Evolutionary conservation across 2,888 invertebrate genomes (phyloP), one percentile per base, ranked within the genome.

Genomic region (Ornithoptera alexandrae): DNA sequence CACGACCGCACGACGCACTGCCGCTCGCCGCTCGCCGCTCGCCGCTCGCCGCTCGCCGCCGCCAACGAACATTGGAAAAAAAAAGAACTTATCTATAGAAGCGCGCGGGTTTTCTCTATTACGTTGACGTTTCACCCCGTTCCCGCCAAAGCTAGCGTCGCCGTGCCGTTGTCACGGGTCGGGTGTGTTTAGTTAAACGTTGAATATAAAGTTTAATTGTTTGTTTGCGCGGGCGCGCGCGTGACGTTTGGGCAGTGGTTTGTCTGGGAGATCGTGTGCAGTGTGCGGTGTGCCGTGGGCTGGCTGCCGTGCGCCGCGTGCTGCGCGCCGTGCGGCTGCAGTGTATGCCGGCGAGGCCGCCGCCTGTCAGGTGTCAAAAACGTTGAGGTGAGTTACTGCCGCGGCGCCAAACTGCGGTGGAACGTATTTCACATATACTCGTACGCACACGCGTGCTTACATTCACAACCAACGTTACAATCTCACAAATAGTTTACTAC

Each of bases 331-430:
- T 82, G 83, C 70, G 65, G 78, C 75, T 79, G 78, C 75, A 78
- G 79, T 78, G 80, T 79, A 80, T 82, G 67, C 74, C 71, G 30
- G 30, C 39, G 69, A 74, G 79, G 79, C 85, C 84, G 86, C 73
- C 79, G 72, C 80, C 82, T 83, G 87, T 86, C 85, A 84, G 82
- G 86, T 85, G 87, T 89, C 89, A 88, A 83, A 85, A 86, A 78
- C 82, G 84, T 81, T 78, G 84, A 86, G 90, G 90, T 90, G 81
- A 89, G 83, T 77, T 79, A 79, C 77, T 70, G 71, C 71, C 67
- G 66, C 70, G 72, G 72, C 62, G 74, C 39, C 75, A 76, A 76
- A 78, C 75, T 76, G 74, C 62, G 65, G 65, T 64, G 58, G 56
- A 57, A 61, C n/a, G 39, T 53, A 30, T 65, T 42, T 53, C 60